Evolutionary conservation across 1,140 invertebrate genomes (phyloP), one percentile per base, ranked within the genome.

Genomic region (Drosophila virilis): DNA sequence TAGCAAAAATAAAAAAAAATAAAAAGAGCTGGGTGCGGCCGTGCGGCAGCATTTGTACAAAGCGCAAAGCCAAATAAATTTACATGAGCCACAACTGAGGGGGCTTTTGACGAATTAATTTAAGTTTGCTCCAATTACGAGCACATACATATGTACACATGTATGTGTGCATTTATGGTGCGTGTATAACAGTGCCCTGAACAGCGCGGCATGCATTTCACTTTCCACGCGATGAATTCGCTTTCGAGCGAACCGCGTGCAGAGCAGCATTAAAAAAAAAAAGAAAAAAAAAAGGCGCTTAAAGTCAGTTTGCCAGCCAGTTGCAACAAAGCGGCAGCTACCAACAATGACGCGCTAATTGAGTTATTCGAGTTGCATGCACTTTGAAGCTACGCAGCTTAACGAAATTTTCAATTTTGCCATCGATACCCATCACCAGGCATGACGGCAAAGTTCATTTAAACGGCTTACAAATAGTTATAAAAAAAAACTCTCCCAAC

Each of bases 231-330:
- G 51, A 13, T 15, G 43, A 32, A 82, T 79, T 69, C 83, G 69
- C 73, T 86, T 86, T 86, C 73, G 65, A 66, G 59, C 65, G 64
- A 54, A 59, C 57, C 51, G 61, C 75, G 73, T 43, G 58, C 80
- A 81, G 15, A 85, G 74, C 58, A 81, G 82, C 83, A 73, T 88
- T 43, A 74, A 86, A 70, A 86, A 86, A 74, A 86, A 70, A n/a
- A n/a, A n/a, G n/a, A n/a, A n/a, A 74, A 86, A 70, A 86, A 86
- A 86, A 86, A 82, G 52, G 82, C 71, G 79, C 78, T 76, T 78
- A 62, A 74, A 73, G 38, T 52, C 54, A 70, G 60, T 68, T 55
- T 51, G 65, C 58, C 5, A 48, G 46, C 17, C 50, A 60, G 37
- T 40, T 75, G 80, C 80, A 74, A 54, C 50, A 52, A 42, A 42